Evolutionary conservation across 1,140 invertebrate genomes (phyloP).

Genomic region (Cylas formicarius): DNA sequence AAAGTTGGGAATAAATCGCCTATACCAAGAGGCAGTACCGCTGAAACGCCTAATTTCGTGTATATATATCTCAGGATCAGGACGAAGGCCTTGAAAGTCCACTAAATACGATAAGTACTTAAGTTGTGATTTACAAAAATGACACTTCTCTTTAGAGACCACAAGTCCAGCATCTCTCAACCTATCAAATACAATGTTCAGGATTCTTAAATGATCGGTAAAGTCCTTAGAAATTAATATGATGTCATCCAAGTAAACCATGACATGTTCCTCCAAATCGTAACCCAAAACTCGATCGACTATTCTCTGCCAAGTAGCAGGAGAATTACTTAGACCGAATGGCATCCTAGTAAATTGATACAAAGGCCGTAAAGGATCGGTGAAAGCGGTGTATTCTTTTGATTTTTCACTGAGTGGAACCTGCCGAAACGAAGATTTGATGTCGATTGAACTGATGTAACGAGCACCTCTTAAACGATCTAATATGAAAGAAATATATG

Average conservation of each 20-base stretch:
- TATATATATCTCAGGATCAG: too few species aligned
- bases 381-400: conserved; percentile 21
- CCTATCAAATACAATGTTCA: too few species aligned
- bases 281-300: conserved; percentile 19
- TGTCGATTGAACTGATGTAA: too few species aligned
- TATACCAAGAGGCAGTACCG: conserved; percentile 44
- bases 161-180: too few species aligned
- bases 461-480: too few species aligned
- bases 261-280: conserved; percentile 9
- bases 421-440: conserved; percentile 31
- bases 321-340: conserved; percentile 27
- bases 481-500: conserved; percentile 20
- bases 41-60: too few species aligned
- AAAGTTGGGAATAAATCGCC: conserved; percentile 42
- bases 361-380: conserved; percentile 24
- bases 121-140: too few species aligned
- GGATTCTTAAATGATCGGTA: too few species aligned
- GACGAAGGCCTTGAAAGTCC: too few species aligned
- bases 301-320: conserved; percentile 22
- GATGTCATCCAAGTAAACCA: conserved; percentile 22
- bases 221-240: too few species aligned
- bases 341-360: conserved; percentile 30
- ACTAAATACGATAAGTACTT: too few species aligned
- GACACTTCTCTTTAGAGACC: too few species aligned
- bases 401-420: conserved; percentile 16